Evolutionary conservation across 64 coral and sea anemone species (phyloP).

Genomic region (Pocillopora damicornis): DNA sequence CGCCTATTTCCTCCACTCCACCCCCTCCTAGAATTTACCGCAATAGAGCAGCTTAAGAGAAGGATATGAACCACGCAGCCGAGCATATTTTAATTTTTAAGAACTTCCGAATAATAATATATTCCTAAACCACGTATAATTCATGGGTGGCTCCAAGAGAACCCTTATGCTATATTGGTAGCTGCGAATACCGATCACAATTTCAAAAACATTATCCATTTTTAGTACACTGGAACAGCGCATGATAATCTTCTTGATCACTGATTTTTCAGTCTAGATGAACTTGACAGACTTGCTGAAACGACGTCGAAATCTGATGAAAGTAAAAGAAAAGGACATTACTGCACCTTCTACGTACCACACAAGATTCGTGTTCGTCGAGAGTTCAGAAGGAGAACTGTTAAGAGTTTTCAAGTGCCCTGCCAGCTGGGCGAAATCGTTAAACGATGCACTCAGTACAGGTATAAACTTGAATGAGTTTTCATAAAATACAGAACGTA

Average conservation of each 20-base stretch:
- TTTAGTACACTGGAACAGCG: too few species aligned
- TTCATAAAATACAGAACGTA: background rate
- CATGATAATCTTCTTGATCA: background rate
- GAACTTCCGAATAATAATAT: too few species aligned
- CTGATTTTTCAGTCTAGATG: background rate
- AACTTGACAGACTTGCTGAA: background rate
- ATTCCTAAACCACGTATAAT: too few species aligned
- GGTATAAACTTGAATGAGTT: background rate
- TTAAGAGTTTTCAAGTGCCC: conserved; percentile 12
- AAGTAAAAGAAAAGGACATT: background rate
- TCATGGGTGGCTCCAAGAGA: too few species aligned
- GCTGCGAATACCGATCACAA: too few species aligned
- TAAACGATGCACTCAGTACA: background rate
- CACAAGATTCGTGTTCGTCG: background rate
- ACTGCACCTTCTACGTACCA: conserved; percentile 1
- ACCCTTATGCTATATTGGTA: too few species aligned
- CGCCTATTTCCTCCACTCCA: too few species aligned
- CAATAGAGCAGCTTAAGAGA: too few species aligned
- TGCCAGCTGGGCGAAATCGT: background rate
- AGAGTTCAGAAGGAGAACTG: background rate
- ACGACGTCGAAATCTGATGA: background rate
- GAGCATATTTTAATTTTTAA: too few species aligned
- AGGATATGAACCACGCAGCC: too few species aligned
- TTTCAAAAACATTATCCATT: too few species aligned
- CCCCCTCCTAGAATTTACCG: too few species aligned